phyloP scores from a whole-genome alignment of 2,113 vertebrate species.

The Ciconia stormi region DNA sequence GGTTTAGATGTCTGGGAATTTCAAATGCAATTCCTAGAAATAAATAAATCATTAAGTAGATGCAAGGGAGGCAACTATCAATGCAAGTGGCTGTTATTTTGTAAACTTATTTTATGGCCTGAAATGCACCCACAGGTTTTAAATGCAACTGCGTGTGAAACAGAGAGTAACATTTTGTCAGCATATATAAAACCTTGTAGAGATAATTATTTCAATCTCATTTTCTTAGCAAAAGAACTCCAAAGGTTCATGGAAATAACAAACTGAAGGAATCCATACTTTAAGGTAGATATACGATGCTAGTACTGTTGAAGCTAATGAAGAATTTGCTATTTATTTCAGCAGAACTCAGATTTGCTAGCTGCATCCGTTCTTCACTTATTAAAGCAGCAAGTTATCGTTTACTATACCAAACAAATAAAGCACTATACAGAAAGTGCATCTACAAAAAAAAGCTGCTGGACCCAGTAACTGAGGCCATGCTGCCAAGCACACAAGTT shows the following conservation, averaged over 20 bases:
- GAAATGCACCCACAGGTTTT: constrained; percentile 23
- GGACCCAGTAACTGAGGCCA: background rate
- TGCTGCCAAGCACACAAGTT: background rate
- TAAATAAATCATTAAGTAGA: constrained; percentile 31
- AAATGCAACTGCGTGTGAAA: constrained; percentile 9
- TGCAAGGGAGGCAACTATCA: background rate
- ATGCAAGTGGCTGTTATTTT: background rate
- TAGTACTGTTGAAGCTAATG: background rate
- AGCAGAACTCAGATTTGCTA: background rate
- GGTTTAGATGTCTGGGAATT: constrained; percentile 27
- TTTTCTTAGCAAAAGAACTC: background rate
- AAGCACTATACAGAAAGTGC: background rate
- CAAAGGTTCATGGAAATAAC: background rate
- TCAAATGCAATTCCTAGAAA: constrained; percentile 37
- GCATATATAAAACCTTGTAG: background rate
- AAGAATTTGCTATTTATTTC: background rate
- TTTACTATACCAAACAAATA: background rate
- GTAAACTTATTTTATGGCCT: background rate
- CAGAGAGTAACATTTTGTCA: constrained; percentile 17
- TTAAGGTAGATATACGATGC: background rate
- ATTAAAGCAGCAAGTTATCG: background rate
- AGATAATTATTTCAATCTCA: background rate
- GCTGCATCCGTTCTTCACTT: background rate
- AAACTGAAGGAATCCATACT: background rate
- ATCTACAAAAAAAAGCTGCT: background rate